Percentiles rank a stretch among this genome's conserved stretches.
These are phyloP conservation scores for Sebastes flavidus DNA, from an alignment of 2,797 vertebrate species.

Conservation along the genomic window DNA sequence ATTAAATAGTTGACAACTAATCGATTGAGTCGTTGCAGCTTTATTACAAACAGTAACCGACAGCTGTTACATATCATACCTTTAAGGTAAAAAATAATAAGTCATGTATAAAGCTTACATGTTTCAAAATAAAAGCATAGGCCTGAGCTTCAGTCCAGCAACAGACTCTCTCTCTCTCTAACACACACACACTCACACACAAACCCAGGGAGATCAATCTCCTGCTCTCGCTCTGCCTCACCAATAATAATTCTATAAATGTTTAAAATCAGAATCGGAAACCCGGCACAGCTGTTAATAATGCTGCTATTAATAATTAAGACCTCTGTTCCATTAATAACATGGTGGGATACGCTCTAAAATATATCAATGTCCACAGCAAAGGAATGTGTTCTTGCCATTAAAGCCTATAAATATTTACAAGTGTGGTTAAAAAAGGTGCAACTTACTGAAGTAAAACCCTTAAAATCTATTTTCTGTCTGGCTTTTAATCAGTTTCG, in stretches of 20 bases:
- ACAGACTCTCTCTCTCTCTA: no score
- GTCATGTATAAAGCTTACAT: not conserved
- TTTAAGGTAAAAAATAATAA: not conserved
- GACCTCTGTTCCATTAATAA: constrained; percentile 68
- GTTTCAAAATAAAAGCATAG: constrained; percentile 6
- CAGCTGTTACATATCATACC: no score
- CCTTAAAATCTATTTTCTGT: not conserved
- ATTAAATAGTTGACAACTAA: no score
- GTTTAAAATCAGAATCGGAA: constrained; percentile 91
- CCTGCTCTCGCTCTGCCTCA: constrained; percentile 75
- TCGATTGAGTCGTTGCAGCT: no score
- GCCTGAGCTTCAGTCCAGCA: not conserved
- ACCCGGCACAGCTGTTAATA: constrained; percentile 81
- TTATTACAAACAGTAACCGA: no score
- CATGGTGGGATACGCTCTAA: constrained; percentile 18
- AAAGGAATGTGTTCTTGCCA: constrained; percentile 42
- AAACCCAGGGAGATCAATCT: constrained; percentile 60
- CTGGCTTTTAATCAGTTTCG: constrained; percentile 5
- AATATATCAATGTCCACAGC: constrained; percentile 60
- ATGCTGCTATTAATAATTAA: constrained; percentile 73
- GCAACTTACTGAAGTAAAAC: not conserved
- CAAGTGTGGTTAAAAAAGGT: constrained; percentile 7
- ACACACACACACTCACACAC: not conserved
- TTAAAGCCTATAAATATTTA: constrained; percentile 70
- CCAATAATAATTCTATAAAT: constrained; percentile 96